Base-by-base conservation (phyloP, 2,113 vertebrate genomes). In the Cheirogaleus medius region DNA sequence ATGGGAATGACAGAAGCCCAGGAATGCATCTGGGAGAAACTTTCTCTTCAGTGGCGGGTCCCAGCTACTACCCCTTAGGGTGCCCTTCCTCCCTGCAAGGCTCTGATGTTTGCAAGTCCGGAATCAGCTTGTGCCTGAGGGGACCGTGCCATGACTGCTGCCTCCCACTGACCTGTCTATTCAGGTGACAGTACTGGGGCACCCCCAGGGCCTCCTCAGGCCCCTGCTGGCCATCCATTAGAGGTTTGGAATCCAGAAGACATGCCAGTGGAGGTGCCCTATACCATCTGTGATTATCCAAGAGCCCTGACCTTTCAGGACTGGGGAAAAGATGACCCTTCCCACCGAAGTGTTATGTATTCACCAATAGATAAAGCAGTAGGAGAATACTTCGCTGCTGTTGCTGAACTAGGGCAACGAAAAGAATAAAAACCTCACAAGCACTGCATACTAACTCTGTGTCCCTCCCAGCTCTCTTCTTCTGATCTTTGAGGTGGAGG, bases 181-280 rank as follows among this genome's bases (percentile, higher is more conserved):
- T 58, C n/a, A 23, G 54, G 37, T 8, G 56, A 74, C 42, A 58
- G 52, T 17, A 12, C 1, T 3, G 15, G 56, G 29, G 17, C 39
- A 29, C 3, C 34, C 37, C n/a, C 8, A 8, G 9, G 21, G 12
- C 32, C 14, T 37, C 47, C 69, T 15, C n/a, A 14, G 63, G 10
- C 8, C 27, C n/a, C 8, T n/a, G 1, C 64, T 71, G 64, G 71
- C 37, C 29, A 0, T 4, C 13, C 9, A 42, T 21, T 5, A 90
- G 56, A 85, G 58, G 44, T 54, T 94, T 49, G 17, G 21, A 15
- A n/a, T 54, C 49, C 29, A 60, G 69, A 80, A 80, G 47, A 13
- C 13, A 6, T 4, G 0, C 44, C 60, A 27, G 0, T 82, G 56
- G 42, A 18, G n/a, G 15, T 37, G 9, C 47, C 27, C n/a, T 52